Evolutionary conservation across 1,140 invertebrate genomes (phyloP).

Genomic region (Bombyx mandarina): DNA sequence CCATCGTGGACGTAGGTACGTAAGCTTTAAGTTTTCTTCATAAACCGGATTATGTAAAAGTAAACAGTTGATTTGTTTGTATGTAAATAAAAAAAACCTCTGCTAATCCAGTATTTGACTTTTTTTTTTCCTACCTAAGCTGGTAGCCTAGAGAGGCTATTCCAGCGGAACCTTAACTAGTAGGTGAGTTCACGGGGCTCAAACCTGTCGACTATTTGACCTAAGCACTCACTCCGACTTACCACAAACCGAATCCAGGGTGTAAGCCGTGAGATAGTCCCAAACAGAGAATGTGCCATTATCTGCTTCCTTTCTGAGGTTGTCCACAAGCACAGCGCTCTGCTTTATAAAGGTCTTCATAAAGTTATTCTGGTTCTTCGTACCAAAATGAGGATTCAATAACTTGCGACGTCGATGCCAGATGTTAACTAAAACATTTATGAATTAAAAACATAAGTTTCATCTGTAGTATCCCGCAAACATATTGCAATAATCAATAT

Average conservation of each 20-base stretch:
- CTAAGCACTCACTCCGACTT: not conserved
- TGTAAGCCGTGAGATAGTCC: constrained; percentile 6
- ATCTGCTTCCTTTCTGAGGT: constrained; percentile 1
- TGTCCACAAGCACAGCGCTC: not conserved
- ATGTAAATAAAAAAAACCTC: no score
- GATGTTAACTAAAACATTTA: constrained; percentile 2
- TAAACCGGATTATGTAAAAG: not conserved
- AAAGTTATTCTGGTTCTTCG: constrained; percentile 3
- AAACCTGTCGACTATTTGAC: not conserved
- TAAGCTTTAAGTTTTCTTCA: not conserved
- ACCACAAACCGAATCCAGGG: constrained; percentile 15
- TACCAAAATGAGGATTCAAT: constrained; percentile 2
- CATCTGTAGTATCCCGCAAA: no score
- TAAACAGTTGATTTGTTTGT: not conserved
- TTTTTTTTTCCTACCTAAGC: not conserved
- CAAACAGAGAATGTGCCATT: constrained; percentile 6
- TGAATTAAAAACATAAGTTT: no score
- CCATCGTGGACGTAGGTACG: not conserved
- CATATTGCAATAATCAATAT: no score
- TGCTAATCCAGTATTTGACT: not conserved
- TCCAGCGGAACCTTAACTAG: no score
- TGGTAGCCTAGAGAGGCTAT: no score
- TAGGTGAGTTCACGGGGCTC: not conserved
- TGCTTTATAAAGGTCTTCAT: constrained; percentile 3
- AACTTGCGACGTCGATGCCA: constrained; percentile 11